Base-by-base conservation (phyloP, 2,888 invertebrate species). In the Gymnosoma rotundatum region DNA sequence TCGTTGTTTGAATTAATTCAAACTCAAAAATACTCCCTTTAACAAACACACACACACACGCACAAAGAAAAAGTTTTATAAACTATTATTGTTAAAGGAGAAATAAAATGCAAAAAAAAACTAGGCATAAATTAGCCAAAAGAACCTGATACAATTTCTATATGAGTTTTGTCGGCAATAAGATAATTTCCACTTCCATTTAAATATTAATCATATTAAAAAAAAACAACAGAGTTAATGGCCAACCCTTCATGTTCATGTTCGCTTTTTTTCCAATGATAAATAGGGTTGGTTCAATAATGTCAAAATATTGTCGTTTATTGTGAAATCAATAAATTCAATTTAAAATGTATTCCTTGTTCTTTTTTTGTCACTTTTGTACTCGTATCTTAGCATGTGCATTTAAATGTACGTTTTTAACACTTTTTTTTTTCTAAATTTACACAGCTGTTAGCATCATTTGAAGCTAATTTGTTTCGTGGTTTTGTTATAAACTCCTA, bases 201-300 rank as follows among this genome's bases (percentile, higher is more conserved):
- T 63, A 56, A 32, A 32, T 32, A 32, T 69, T 74, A n/a, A 10
- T 12, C 52, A 58, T 7, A 78, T 10, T 54, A 20, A 38, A 12
- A 32, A 16, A 32, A 61, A 54, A 52, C 6, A 66, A 50, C 18
- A 18, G 18, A 61, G 32, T 64, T 25, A 75, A 74, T 81, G 81
- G 54, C 84, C 84, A 81, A 78, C 81, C 81, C 81, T 84, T 84
- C 52, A 58, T n/a, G 14, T 70, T 76, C 38, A 16, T 45, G 20
- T 16, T 10, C n/a, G 0, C 6, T 32, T 32, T n/a, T 20, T 45
- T 25, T 10, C 20, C 16, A 69, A 70, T 84, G 84, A 84, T 81
- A 84, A 81, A 81, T 75, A 66, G 84, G 84, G 84, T 84, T 84
- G 84, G 81, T 84, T 84, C 84, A 81, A 84, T 84, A 81, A 84